A percentile compares a stretch with the other conserved stretches of the same genome.
Conservation (phyloP, 2,888 invertebrate genomes). For the Opisthograptis luteolata region DNA sequence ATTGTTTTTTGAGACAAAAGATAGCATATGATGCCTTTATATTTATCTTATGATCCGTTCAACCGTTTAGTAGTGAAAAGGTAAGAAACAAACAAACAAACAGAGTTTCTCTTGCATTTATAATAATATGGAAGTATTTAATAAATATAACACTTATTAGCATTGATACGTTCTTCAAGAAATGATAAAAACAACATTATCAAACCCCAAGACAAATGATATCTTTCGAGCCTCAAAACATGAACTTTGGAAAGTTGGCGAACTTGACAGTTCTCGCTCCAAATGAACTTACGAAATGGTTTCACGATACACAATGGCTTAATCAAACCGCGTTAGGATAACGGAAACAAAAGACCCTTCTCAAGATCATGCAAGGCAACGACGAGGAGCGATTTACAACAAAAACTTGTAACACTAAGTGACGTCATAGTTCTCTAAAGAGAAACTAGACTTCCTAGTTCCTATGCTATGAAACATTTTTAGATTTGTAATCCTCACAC, state of each 20-base stretch:
- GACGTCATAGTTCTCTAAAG: neutral
- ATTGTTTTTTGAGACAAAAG: too few relatives aligned
- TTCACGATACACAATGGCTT: constrained; percentile 72
- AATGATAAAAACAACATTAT: neutral
- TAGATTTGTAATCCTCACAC: too few relatives aligned
- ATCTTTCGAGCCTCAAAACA: constrained; percentile 8
- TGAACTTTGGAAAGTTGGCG: constrained; percentile 31
- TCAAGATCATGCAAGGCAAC: constrained; percentile 34
- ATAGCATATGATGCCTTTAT: too few relatives aligned
- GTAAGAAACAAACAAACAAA: too few relatives aligned
- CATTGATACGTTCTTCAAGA: too few relatives aligned
- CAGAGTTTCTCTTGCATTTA: too few relatives aligned
- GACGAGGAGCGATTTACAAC: neutral
- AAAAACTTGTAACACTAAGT: neutral
- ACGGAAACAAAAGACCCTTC: constrained; percentile 66
- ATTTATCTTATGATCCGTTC: too few relatives aligned
- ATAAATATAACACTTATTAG: too few relatives aligned
- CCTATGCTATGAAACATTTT: too few relatives aligned
- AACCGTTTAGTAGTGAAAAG: too few relatives aligned
- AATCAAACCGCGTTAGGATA: constrained; percentile 75
- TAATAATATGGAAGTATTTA: too few relatives aligned
- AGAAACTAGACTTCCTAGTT: too few relatives aligned
- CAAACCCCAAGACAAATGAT: constrained; percentile 7
- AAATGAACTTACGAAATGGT: constrained; percentile 69
- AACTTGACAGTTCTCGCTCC: constrained; percentile 24